Evolutionary conservation across 2,113 vertebrate genomes (phyloP).

Genomic region (Mesitornis unicolor): DNA sequence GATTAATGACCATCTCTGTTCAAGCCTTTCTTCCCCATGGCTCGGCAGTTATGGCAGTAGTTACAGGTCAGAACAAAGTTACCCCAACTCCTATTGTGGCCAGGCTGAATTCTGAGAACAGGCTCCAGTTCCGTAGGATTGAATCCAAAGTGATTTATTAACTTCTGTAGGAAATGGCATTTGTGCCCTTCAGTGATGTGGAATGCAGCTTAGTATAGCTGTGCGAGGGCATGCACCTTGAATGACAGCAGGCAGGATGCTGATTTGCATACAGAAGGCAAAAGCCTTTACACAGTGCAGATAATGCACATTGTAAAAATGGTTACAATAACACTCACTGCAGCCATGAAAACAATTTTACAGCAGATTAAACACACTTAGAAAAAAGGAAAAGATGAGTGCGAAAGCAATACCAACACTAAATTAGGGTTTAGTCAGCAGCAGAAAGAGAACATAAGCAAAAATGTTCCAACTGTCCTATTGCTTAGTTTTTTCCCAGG

Average conservation of each 20-base stretch:
- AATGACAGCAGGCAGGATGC: not conserved
- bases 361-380: conserved; percentile 74
- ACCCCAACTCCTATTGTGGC: not conserved
- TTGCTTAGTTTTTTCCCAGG: not conserved
- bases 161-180: not conserved
- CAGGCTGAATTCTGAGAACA: too few species aligned
- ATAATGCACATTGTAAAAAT: conserved; percentile 61
- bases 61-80: not conserved
- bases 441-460: not conserved
- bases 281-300: conserved; percentile 39
- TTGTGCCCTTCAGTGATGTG: not conserved
- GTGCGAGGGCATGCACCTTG: not conserved
- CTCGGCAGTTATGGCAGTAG: not conserved
- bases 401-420: conserved; percentile 27
- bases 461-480: not conserved
- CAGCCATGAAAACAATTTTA: conserved; percentile 72
- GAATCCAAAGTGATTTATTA: not conserved
- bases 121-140: not conserved
- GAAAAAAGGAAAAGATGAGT: conserved; percentile 32
- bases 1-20: not conserved
- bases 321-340: conserved; percentile 61
- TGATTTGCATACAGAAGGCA: conserved; percentile 53
- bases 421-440: conserved; percentile 52
- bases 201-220: not conserved
- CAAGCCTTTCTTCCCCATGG: not conserved